Conservation (phyloP, 2,113 vertebrate genomes). For the Gobiocypris rarus region DNA sequence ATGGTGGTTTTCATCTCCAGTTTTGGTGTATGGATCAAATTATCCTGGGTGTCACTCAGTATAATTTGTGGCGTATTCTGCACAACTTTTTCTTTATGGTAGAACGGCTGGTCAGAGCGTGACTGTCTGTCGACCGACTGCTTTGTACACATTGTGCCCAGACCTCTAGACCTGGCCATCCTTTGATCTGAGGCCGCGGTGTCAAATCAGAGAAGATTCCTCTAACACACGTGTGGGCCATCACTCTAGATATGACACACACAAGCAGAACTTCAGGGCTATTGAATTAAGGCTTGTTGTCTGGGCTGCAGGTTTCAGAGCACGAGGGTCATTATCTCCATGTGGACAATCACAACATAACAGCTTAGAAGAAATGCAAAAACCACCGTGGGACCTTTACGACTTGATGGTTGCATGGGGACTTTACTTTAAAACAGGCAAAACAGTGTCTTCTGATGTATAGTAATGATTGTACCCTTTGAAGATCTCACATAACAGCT, state of each 20-base stretch:
- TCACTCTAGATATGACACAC: slow-evolving; percentile 57
- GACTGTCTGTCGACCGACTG: slow-evolving; percentile 49
- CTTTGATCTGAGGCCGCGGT: slow-evolving; percentile 70
- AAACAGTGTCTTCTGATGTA: slow-evolving; percentile 7
- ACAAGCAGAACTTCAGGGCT: slow-evolving; percentile 56
- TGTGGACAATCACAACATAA: slow-evolving; percentile 16
- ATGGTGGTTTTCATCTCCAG: slow-evolving; percentile 28
- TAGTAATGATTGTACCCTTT: background rate
- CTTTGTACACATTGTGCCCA: slow-evolving; percentile 53
- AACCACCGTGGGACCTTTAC: background rate
- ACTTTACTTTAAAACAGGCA: slow-evolving; percentile 10
- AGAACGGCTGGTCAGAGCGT: slow-evolving; percentile 66
- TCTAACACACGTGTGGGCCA: slow-evolving; percentile 62
- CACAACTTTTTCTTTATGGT: slow-evolving; percentile 62
- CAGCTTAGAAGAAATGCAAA: background rate
- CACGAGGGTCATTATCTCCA: background rate
- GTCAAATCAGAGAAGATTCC: slow-evolving; percentile 63
- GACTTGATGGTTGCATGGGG: background rate
- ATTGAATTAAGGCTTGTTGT: slow-evolving; percentile 72
- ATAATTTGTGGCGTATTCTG: slow-evolving; percentile 41
- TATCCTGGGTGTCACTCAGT: slow-evolving; percentile 40
- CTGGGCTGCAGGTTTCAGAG: slow-evolving; percentile 38
- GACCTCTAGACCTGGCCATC: slow-evolving; percentile 44
- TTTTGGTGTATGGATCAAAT: slow-evolving; percentile 52
- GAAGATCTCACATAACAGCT: slow-evolving; percentile 3